Evolutionary conservation across 2,888 invertebrate species (phyloP).

Genomic region (Athalia rosae): DNA sequence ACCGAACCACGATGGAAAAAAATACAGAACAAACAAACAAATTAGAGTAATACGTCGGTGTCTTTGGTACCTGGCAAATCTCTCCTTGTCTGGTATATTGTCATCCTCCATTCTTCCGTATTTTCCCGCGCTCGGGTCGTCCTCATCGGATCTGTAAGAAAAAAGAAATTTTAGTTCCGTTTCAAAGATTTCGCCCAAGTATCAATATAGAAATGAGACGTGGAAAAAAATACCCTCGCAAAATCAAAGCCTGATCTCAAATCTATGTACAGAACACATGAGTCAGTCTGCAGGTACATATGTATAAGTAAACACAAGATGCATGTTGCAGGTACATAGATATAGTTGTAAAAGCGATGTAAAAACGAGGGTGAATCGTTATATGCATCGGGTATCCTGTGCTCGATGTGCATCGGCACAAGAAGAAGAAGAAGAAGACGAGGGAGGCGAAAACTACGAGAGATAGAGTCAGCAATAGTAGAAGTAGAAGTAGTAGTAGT

Average conservation of each 20-base stretch:
- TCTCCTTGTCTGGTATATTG: conserved; percentile 96
- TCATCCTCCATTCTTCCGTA: conserved; percentile 94
- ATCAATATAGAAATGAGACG: no score
- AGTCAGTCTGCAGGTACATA: no score
- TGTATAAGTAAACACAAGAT: no score
- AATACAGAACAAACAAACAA: neutral
- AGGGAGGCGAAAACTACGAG: neutral
- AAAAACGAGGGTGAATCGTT: neutral
- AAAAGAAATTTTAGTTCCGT: no score
- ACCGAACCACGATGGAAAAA: neutral
- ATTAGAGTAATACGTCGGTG: neutral
- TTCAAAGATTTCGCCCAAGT: no score
- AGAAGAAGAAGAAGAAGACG: neutral
- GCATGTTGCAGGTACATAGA: no score
- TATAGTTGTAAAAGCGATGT: neutral
- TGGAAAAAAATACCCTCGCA: no score
- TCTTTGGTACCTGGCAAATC: conserved; percentile 89
- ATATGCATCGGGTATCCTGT: neutral
- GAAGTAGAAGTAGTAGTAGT: no score
- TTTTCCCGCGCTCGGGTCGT: conserved; percentile 89
- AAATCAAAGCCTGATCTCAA: no score
- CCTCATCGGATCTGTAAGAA: conserved; percentile 86
- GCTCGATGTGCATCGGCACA: neutral
- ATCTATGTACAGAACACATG: no score
- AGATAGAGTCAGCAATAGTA: neutral